Percentiles rank a stretch among this genome's conserved stretches.
phyloP scores from a whole-genome alignment of 2,113 vertebrate species.

The Lycaon pictus region DNA sequence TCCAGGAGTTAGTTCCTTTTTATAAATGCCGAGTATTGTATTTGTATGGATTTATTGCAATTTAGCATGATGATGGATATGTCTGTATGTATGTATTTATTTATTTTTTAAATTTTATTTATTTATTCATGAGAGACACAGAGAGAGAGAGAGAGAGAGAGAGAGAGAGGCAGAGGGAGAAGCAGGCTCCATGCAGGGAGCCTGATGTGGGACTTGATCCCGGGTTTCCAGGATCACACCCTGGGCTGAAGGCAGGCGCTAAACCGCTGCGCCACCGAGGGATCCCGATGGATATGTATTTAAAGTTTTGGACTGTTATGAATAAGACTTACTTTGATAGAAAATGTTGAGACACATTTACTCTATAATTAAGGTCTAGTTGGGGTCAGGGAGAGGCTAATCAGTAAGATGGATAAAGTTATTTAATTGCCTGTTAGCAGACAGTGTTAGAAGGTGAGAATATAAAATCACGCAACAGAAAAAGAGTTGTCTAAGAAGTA shows the following conservation, averaged over 20 bases:
- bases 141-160: too few species aligned
- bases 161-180: too few species aligned
- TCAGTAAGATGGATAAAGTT: neutral
- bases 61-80: neutral
- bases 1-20: neutral
- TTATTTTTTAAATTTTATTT: too few species aligned
- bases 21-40: neutral
- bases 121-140: too few species aligned
- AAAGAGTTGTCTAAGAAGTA: slow-evolving; percentile 66
- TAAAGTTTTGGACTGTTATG: neutral
- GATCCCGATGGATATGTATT: neutral
- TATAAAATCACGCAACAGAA: slow-evolving; percentile 58
- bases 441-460: slow-evolving; percentile 58
- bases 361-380: neutral
- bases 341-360: neutral
- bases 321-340: neutral
- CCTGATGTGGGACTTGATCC: too few species aligned
- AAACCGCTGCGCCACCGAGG: too few species aligned
- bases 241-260: too few species aligned
- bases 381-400: neutral
- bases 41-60: neutral
- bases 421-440: slow-evolving; percentile 39
- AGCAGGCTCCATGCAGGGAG: too few species aligned
- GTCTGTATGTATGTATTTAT: neutral
- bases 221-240: too few species aligned